phyloP scores from a whole-genome alignment of 1,140 invertebrate genomes.

The Ips typographus region DNA sequence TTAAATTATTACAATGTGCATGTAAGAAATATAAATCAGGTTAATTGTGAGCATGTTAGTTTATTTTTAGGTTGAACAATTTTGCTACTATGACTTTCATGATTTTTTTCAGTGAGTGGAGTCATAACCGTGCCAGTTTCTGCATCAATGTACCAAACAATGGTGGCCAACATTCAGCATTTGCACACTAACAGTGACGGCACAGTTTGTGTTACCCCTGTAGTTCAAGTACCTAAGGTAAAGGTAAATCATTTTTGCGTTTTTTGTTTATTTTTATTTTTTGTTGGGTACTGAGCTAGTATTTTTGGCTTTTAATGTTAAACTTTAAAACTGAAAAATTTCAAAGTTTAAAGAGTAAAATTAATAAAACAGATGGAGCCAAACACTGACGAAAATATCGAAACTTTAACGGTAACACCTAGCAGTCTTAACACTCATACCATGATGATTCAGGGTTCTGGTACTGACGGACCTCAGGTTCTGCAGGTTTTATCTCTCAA shows the following conservation, averaged over 20 bases:
- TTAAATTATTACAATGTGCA: not conserved
- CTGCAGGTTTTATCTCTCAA: slow-evolving; percentile 80
- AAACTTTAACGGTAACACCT: slow-evolving; percentile 67
- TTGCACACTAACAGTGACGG: slow-evolving; percentile 73
- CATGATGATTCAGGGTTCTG: slow-evolving; percentile 74
- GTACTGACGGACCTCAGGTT: slow-evolving; percentile 71
- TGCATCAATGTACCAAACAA: slow-evolving; percentile 94
- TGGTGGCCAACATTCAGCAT: slow-evolving; percentile 88
- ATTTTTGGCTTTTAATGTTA: slow-evolving; percentile 8
- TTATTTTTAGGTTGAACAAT: slow-evolving; percentile 8
- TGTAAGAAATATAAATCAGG: not conserved
- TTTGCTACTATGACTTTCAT: slow-evolving; percentile 39
- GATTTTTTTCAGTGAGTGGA: slow-evolving; percentile 79
- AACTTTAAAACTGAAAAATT: slow-evolving; percentile 5
- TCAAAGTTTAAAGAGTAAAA: not conserved
- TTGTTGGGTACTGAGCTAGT: slow-evolving; percentile 1
- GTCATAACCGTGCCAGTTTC: slow-evolving; percentile 95
- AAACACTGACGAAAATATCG: slow-evolving; percentile 63
- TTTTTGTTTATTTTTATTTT: slow-evolving; percentile 18
- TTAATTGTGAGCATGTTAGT: slow-evolving; percentile 5
- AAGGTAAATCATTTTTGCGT: slow-evolving; percentile 32
- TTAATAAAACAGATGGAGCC: slow-evolving; percentile 60
- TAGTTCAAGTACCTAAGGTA: slow-evolving; percentile 76
- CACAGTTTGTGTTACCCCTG: slow-evolving; percentile 77
- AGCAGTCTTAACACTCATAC: slow-evolving; percentile 68